Base-by-base conservation (phyloP, 1,140 invertebrate species). In the Bombus pyrosoma region DNA sequence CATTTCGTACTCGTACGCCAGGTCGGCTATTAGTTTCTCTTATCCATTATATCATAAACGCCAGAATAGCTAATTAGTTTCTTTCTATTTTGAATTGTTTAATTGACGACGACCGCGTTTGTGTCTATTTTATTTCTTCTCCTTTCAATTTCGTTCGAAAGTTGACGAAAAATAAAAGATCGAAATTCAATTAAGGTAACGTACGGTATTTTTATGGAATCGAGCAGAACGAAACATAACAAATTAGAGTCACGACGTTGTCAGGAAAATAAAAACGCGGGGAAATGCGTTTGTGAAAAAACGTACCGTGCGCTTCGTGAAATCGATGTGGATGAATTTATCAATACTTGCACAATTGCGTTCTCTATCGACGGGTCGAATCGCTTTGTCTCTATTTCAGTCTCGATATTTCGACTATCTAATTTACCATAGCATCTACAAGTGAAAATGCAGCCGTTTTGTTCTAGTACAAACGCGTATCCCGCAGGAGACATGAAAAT, bases 261-360 rank as follows among this genome's bases (percentile, higher is more conserved):
- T 34, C 22, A 1, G 43, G 25, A 15, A 32, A 74, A 53, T 53
- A 8, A 22, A 53, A 53, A 22, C 0, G 73, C 4, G 13, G 18
- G 25, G 4, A 13, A 32, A 18, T 15, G 15, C 25, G 69, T 43
- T 41, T 28, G 28, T 8, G 37, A 12, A 28, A 28, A 13, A 13
- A 32, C 10, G 18, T 4, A 1, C 10, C 37, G n/a, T 3, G 4
- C 72, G 41, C 28, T 18, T 28, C 34, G 34, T 22, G 34, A 34
- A 69, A 53, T 9, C 77, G 64, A 25, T 9, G 18, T 22, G 18
- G 25, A n/a, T 25, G 22, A 82, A 47, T 81, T 81, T 81, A 82
- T 82, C 71, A 8, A 66, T 66, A 66, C 25, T 41, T 5, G 10
- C 25, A 4, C 64, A 34, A 79, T 66, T 39, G 53, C 39, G 13